Percentiles rank a stretch among this genome's conserved stretches.
These are phyloP conservation scores for Sylvicola cinctus DNA, from an alignment of 2,888 invertebrate species.

Conservation along the genomic window DNA sequence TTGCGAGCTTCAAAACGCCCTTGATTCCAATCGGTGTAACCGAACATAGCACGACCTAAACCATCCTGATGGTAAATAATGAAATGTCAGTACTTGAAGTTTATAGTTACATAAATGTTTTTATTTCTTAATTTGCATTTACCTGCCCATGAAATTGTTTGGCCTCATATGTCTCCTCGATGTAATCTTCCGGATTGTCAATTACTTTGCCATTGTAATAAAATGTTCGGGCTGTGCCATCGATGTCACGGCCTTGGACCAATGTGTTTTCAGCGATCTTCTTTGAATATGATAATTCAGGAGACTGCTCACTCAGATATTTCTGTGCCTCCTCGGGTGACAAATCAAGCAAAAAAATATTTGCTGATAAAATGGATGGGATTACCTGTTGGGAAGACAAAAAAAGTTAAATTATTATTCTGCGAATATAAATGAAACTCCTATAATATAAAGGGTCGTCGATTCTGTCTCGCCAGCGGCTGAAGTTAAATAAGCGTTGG, in stretches of 20 bases:
- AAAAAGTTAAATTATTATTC: too few species aligned
- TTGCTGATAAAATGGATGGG: conserved; percentile 20
- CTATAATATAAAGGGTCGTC: too few species aligned
- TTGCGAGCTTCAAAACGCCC: conserved; percentile 50
- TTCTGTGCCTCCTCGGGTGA: conserved; percentile 30
- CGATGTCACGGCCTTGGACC: conserved; percentile 19
- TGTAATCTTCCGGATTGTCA: conserved; percentile 39
- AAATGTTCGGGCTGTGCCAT: conserved; percentile 16
- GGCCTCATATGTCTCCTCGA: conserved; percentile 49
- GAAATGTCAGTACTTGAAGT: too few species aligned
- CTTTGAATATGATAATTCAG: conserved; percentile 29
- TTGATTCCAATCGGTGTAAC: conserved; percentile 52
- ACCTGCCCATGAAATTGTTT: conserved; percentile 50
- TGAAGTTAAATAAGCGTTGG: too few species aligned
- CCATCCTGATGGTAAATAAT: conserved; percentile 23
- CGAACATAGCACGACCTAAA: conserved; percentile 49
- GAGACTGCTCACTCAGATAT: conserved; percentile 19
- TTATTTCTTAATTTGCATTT: conserved; percentile 9
- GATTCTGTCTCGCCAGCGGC: too few species aligned
- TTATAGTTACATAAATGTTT: not conserved
- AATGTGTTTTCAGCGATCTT: conserved; percentile 32
- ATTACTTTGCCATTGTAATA: conserved; percentile 34
- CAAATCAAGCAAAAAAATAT: conserved; percentile 29
- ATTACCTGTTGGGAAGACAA: conserved; percentile 13
- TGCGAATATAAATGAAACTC: too few species aligned